Percentiles rank a stretch among this genome's conserved stretches.
phyloP scores from a whole-genome alignment of 2,113 vertebrate genomes.

The Coryphaenoides rupestris region DNA sequence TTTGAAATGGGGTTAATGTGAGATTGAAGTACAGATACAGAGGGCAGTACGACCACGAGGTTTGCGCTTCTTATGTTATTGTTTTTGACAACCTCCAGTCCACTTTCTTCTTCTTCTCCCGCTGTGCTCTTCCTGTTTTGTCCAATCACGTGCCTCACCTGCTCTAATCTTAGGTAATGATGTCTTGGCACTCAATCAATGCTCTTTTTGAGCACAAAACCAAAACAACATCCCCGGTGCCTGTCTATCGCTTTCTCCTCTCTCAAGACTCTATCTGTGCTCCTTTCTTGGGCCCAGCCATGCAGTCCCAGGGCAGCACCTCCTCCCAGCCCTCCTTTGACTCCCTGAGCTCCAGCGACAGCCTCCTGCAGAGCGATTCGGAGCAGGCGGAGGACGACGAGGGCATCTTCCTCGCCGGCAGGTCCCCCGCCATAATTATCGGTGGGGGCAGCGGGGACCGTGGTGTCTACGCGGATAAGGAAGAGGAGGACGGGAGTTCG shows the following conservation, averaged over 20 bases:
- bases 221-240: neutral
- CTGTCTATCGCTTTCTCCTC: neutral
- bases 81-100: no score
- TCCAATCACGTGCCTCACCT: neutral
- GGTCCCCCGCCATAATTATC: conserved; percentile 47
- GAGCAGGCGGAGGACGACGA: conserved; percentile 70
- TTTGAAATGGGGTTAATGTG: conserved; percentile 49
- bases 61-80: neutral
- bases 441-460: neutral
- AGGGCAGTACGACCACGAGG: neutral
- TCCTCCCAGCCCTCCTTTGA: conserved; percentile 75
- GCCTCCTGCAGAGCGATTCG: conserved; percentile 66
- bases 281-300: conserved; percentile 45
- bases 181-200: neutral
- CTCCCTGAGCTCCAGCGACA: conserved; percentile 69
- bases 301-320: conserved; percentile 73
- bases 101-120: no score
- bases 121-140: conserved; percentile 4
- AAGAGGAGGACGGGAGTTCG: conserved; percentile 51
- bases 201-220: neutral
- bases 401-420: conserved; percentile 73
- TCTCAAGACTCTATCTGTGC: neutral
- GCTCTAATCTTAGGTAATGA: neutral
- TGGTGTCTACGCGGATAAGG: conserved; percentile 22
- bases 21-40: conserved; percentile 7